Conservation (phyloP, 2,113 vertebrate genomes). For the Motacilla alba region DNA sequence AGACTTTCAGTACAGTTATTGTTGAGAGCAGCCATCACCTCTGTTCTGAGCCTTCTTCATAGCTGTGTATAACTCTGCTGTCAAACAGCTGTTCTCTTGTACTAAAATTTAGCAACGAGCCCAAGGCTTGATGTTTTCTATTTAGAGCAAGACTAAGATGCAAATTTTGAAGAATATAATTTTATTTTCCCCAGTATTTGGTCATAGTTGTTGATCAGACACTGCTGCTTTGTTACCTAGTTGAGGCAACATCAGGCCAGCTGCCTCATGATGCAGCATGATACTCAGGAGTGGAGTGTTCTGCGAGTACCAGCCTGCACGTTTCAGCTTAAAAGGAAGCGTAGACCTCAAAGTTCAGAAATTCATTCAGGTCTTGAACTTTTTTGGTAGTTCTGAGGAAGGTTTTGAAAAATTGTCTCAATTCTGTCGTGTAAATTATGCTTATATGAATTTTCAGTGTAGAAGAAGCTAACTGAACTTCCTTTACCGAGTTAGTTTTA, state of each 20-base stretch:
- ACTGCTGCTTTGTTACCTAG: constrained; percentile 49
- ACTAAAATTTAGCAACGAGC: neutral
- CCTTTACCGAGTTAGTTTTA: neutral
- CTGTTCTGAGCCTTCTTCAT: neutral
- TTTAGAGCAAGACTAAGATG: constrained; percentile 2
- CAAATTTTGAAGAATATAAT: neutral
- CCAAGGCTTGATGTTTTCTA: constrained; percentile 26
- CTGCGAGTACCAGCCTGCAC: neutral
- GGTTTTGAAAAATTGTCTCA: neutral
- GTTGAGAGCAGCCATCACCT: neutral
- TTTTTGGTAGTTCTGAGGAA: neutral
- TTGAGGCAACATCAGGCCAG: neutral
- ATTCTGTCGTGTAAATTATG: neutral
- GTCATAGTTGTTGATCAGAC: constrained; percentile 30
- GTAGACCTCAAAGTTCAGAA: neutral
- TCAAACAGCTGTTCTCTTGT: constrained; percentile 14
- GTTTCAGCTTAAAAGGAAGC: neutral
- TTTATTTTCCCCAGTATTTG: neutral
- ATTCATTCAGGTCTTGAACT: neutral
- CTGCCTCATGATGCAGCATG: constrained; percentile 15
- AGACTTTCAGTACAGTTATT: accelerated
- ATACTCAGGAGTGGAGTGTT: neutral
- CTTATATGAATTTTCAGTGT: neutral
- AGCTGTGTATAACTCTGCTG: neutral
- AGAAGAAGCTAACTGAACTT: neutral